These are phyloP conservation scores for Momotus momota DNA, from an alignment of 2,797 vertebrate species.

Conservation along the genomic window DNA sequence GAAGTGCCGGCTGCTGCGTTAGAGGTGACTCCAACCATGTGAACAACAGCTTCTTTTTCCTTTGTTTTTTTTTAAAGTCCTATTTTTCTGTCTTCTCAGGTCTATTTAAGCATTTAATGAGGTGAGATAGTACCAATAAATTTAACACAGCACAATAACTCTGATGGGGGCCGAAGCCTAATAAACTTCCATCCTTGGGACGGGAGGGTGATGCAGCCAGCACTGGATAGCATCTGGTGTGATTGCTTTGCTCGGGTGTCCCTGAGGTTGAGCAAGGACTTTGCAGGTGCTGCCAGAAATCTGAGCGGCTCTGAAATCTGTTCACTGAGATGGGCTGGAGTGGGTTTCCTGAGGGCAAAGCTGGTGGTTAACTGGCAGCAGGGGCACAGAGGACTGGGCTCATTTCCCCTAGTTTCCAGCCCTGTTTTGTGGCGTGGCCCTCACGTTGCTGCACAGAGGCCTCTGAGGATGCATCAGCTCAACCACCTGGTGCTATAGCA, in stretches of 20 bases:
- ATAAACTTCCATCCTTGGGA: slow-evolving; percentile 74
- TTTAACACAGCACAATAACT: slow-evolving; percentile 80
- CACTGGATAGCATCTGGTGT: slow-evolving; percentile 34
- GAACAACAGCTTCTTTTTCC: slow-evolving; percentile 25
- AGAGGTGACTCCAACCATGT: slow-evolving; percentile 69
- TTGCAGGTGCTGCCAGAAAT: slow-evolving; percentile 16
- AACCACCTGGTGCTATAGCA: background rate
- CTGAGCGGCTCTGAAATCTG: background rate
- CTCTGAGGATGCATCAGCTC: background rate
- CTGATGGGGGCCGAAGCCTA: slow-evolving; percentile 74
- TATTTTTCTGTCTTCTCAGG: slow-evolving; percentile 81
- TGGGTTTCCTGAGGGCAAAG: background rate
- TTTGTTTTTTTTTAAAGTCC: slow-evolving; percentile 21
- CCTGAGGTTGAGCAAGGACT: slow-evolving; percentile 76
- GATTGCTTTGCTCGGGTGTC: slow-evolving; percentile 68
- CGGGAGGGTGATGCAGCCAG: slow-evolving; percentile 37
- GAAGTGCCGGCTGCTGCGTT: background rate
- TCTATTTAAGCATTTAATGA: slow-evolving; percentile 83
- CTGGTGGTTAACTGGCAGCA: background rate
- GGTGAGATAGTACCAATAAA: slow-evolving; percentile 81
- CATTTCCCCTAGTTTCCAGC: fast-evolving
- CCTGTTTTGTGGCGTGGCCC: fast-evolving
- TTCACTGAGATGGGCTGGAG: background rate
- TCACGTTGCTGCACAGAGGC: fast-evolving
- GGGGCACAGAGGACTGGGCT: background rate